These are phyloP conservation scores for Ethmia dodecea DNA, from an alignment of 2,888 invertebrate genomes.

Conservation along the genomic window DNA sequence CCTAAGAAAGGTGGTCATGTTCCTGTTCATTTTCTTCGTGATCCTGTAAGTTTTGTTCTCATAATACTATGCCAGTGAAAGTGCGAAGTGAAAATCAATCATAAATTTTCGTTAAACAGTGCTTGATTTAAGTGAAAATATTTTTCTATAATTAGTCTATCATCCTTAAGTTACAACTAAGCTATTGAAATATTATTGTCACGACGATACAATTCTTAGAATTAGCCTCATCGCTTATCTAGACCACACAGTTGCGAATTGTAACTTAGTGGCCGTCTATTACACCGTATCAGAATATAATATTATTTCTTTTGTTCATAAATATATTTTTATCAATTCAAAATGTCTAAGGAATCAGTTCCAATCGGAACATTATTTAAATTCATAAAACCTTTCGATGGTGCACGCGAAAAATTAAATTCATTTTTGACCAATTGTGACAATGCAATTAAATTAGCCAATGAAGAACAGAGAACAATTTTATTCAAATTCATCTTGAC, in stretches of 20 bases:
- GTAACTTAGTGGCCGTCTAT: background rate
- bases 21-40: background rate
- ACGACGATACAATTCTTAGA: background rate
- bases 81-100: background rate
- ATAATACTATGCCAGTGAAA: background rate
- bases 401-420: conserved; percentile 17
- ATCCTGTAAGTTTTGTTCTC: background rate
- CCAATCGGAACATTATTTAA: conserved; percentile 6
- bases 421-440: conserved; percentile 24
- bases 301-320: background rate
- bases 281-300: background rate
- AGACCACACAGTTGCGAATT: too few relatives aligned
- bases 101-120: background rate
- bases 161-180: background rate
- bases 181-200: too few relatives aligned
- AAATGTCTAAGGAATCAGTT: background rate
- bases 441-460: conserved; percentile 20
- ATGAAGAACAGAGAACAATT: conserved; percentile 12
- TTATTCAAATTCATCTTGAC: conserved; percentile 24
- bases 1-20: background rate
- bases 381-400: conserved; percentile 21
- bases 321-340: background rate
- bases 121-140: background rate
- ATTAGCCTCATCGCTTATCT: background rate
- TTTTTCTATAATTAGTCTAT: background rate